Evolutionary conservation across 2,113 vertebrate species (phyloP).

Genomic region (Xyliphius kryptos): DNA sequence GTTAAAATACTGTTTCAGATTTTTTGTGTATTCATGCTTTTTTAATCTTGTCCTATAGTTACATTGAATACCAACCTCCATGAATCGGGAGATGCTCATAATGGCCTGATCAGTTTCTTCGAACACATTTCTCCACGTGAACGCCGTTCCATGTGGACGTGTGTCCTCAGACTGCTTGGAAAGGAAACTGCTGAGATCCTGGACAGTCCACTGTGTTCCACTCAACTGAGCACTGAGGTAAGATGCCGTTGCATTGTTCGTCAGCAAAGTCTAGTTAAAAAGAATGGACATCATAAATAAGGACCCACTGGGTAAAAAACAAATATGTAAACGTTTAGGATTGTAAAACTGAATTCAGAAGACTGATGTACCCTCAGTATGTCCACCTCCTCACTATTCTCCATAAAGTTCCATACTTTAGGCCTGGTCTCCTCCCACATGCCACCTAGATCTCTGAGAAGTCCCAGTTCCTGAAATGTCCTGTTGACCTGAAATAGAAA

Average conservation of each 20-base stretch:
- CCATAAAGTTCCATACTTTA: slow-evolving; percentile 87
- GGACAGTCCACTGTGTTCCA: slow-evolving; percentile 74
- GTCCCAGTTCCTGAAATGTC: slow-evolving; percentile 90
- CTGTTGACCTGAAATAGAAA: slow-evolving; percentile 84
- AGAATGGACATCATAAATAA: too few species aligned
- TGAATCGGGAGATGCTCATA: slow-evolving; percentile 84
- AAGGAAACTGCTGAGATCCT: slow-evolving; percentile 74
- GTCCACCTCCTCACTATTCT: slow-evolving; percentile 83
- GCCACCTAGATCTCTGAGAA: slow-evolving; percentile 84
- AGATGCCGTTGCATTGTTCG: slow-evolving; percentile 63
- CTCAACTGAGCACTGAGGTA: slow-evolving; percentile 68
- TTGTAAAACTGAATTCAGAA: too few species aligned
- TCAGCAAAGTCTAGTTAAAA: slow-evolving; percentile 69
- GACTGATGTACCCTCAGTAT: slow-evolving; percentile 83
- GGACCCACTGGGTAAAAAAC: too few species aligned
- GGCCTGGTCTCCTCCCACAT: slow-evolving; percentile 93
- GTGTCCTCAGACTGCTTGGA: slow-evolving; percentile 66
- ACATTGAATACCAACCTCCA: slow-evolving; percentile 93
- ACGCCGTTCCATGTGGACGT: slow-evolving; percentile 46
- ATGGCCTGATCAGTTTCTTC: slow-evolving; percentile 88
- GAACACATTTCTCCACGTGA: slow-evolving; percentile 88
- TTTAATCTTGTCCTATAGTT: too few species aligned
- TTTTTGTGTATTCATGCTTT: too few species aligned
- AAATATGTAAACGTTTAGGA: too few species aligned
- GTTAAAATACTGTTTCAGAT: too few species aligned